Base-by-base conservation (phyloP, 2,888 invertebrate genomes). In the Alviniconcha strummeri region DNA sequence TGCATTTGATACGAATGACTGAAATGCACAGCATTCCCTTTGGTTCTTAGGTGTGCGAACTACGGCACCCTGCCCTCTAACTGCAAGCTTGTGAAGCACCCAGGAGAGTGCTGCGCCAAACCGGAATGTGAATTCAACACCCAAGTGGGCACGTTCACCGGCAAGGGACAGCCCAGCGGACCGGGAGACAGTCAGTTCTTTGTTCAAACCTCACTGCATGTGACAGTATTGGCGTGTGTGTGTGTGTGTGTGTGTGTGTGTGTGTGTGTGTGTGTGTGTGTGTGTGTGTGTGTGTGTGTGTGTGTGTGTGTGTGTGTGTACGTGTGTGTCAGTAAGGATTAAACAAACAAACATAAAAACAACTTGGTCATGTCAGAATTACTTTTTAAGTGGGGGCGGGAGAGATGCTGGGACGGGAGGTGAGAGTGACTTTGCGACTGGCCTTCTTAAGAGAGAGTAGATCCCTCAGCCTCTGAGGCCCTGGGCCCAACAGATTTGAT, bases 71-170 rank as follows among this genome's bases (percentile, higher is more conserved):
- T 91, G 0, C 91, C 91, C 17, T 77, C 87, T 72, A 85, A 86
- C 19, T 91, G 91, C 80, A 86, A 84, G 15, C 86, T 90, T 60
- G 88, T 88, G 64, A 87, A 84, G 78, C 83, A 86, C 17, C 88
- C 90, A 19, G 91, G 91, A 11, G 88, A 91, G 85, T 91, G 91
- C 75, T 91, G 91, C 71, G 86, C 84, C 52, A 89, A 89, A 86
- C 90, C 90, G 57, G 84, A 85, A n/a, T 91, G 90, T 83, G 89
- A 89, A 83, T 90, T 89, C 86, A 89, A 85, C 80, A 89, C 89
- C 80, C 90, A 90, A 83, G 88, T 84, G 69, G 90, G 90, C 55
- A 86, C 88, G 9, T 90, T 91, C 82, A 89, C 89, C 17, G 91
- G 91, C 17, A 84, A 86, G 67, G 90, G 90, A n/a, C 88, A 88